A percentile compares a stretch with the other conserved stretches of the same genome.
phyloP scores from a whole-genome alignment of 2,888 invertebrate species.

The Eurytoma californica region DNA sequence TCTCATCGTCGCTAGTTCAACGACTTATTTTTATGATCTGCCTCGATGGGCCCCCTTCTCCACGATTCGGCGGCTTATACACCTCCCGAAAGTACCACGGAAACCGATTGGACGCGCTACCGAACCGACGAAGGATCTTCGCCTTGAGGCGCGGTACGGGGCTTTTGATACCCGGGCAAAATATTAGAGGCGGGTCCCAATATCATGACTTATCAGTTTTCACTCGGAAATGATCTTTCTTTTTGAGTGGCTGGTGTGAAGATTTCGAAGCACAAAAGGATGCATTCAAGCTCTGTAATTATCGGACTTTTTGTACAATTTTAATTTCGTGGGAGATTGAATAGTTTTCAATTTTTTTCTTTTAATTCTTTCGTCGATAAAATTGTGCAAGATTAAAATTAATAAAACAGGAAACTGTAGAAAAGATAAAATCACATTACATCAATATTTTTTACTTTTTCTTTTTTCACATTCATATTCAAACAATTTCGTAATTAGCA shows the following conservation, averaged over 20 bases:
- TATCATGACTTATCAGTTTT: constrained; percentile 52
- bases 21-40: constrained; percentile 47
- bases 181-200: constrained; percentile 44
- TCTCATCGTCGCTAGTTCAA: constrained; percentile 44
- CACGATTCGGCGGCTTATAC: constrained; percentile 21
- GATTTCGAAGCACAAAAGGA: constrained; percentile 10
- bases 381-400: too few species aligned
- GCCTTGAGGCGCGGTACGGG: constrained; percentile 5
- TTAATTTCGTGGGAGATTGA: constrained; percentile 27
- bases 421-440: too few species aligned
- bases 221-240: constrained; percentile 39
- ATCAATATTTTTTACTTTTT: too few species aligned
- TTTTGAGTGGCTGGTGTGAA: constrained; percentile 36
- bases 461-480: too few species aligned
- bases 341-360: neutral
- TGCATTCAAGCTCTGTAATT: neutral
- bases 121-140: constrained; percentile 26
- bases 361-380: neutral
- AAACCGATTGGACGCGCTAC: constrained; percentile 55
- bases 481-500: too few species aligned
- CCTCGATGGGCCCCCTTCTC: neutral
- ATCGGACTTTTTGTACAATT: constrained; percentile 27
- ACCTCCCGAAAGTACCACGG: constrained; percentile 45
- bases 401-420: too few species aligned
- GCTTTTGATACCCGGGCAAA: constrained; percentile 35